phyloP scores from a whole-genome alignment of 1,140 invertebrate genomes.

The Papilio glaucus region DNA sequence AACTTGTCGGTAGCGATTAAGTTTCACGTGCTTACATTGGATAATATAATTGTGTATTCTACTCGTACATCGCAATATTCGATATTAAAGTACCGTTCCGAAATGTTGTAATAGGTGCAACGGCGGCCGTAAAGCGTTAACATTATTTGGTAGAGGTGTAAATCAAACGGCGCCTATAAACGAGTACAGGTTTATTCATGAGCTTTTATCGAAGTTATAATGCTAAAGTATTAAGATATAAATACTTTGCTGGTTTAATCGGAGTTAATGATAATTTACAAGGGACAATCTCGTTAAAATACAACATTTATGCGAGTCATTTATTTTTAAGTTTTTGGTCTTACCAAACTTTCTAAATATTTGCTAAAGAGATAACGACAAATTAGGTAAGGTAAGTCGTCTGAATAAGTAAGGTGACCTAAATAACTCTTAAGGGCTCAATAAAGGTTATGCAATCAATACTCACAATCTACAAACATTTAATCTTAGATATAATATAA shows the following conservation, averaged over 20 bases:
- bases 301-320: not conserved
- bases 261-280: not conserved
- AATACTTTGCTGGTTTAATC: not conserved
- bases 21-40: constrained; percentile 14
- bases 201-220: constrained; percentile 9
- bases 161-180: constrained; percentile 52
- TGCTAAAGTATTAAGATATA: constrained; percentile 4
- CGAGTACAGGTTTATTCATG: constrained; percentile 38
- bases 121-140: constrained; percentile 17
- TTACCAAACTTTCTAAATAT: not conserved
- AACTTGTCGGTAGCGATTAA: constrained; percentile 17
- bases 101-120: constrained; percentile 33
- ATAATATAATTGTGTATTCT: constrained; percentile 19
- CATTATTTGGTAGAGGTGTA: constrained; percentile 50
- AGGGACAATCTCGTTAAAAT: not conserved
- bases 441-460: constrained; percentile 1
- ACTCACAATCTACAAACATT: not conserved
- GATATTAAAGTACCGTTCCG: constrained; percentile 40
- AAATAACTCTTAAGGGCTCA: not conserved
- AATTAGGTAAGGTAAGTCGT: not conserved
- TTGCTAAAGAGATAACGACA: not conserved
- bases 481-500: not conserved
- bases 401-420: not conserved
- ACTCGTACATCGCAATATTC: constrained; percentile 20
- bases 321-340: not conserved